Conservation (phyloP, 2,113 vertebrate genomes). For the Peromyscus polionotus region DNA sequence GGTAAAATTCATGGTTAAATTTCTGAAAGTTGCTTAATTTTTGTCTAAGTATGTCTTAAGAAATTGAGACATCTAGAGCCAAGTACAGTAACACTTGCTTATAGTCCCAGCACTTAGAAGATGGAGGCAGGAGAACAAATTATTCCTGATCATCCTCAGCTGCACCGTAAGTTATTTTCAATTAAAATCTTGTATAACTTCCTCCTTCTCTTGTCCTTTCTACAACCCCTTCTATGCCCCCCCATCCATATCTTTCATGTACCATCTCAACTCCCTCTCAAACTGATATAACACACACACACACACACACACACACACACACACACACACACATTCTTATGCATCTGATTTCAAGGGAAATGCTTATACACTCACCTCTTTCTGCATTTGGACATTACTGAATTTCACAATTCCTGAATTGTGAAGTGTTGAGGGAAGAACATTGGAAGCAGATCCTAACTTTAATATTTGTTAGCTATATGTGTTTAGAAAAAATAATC, state of each 20-base stretch:
- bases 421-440: background rate
- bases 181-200: background rate
- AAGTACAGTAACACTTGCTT: background rate
- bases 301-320: too few relatives aligned
- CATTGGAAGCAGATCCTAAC: background rate
- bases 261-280: background rate
- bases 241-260: background rate
- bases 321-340: too few relatives aligned
- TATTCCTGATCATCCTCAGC: background rate
- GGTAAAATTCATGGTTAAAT: background rate
- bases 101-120: background rate
- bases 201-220: background rate
- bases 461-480: background rate
- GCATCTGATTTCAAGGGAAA: background rate
- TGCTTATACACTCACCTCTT: background rate
- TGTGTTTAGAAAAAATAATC: background rate
- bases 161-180: background rate
- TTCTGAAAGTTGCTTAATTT: background rate
- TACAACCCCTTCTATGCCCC: background rate
- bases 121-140: background rate
- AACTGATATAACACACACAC: background rate
- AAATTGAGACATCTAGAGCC: background rate
- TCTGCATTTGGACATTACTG: background rate
- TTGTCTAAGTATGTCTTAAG: constrained; percentile 6
- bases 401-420: background rate